Evolutionary conservation across 2,113 vertebrate genomes (phyloP).

Genomic region (Phyllostomus hastatus): DNA sequence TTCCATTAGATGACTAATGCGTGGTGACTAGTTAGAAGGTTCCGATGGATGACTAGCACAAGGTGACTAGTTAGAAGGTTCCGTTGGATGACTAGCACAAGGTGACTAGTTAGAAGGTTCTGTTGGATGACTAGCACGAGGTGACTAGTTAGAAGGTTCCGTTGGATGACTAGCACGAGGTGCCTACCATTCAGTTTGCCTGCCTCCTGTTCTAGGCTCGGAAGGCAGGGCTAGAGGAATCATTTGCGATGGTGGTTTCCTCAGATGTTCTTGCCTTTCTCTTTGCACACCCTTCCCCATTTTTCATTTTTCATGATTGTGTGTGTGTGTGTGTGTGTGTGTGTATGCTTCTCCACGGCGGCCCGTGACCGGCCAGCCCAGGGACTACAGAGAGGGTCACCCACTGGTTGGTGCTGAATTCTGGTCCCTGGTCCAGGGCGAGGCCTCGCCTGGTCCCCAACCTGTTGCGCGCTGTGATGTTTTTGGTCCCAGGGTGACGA

Average conservation of each 20-base stretch:
- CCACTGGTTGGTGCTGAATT: neutral
- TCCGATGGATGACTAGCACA: neutral
- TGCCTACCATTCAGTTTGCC: neutral
- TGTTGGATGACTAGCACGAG: neutral
- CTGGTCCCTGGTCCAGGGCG: neutral
- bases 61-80: neutral
- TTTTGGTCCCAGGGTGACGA: neutral
- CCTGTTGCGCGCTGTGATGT: neutral
- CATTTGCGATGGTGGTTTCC: neutral
- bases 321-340: neutral
- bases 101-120: neutral
- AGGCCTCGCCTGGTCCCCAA: neutral
- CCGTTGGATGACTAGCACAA: neutral
- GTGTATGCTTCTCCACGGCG: too few species aligned
- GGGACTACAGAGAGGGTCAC: accelerated
- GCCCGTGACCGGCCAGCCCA: neutral
- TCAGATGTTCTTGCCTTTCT: accelerated
- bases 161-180: neutral
- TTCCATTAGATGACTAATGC: neutral
- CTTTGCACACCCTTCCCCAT: neutral
- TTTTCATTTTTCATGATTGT: neutral
- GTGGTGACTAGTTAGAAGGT: too few species aligned
- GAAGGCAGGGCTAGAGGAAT: neutral
- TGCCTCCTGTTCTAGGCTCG: neutral
- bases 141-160: neutral